Base-by-base conservation (phyloP, 2,888 invertebrate genomes). In the Dilophus febrilis region DNA sequence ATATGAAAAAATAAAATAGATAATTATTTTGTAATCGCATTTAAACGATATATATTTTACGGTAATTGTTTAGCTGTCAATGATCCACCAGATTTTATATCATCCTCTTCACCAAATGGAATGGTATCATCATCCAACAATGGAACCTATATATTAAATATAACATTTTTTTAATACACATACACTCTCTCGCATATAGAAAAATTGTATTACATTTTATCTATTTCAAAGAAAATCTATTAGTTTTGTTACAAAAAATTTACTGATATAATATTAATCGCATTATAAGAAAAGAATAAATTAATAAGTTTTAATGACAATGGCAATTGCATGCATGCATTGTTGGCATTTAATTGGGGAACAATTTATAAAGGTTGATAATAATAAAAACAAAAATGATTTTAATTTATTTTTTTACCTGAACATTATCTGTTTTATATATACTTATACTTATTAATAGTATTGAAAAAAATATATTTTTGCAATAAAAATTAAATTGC, bases 41-140 rank as follows among this genome's bases (percentile, higher is more conserved):
- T 4, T 4, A 22, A 22, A 22, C 8, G n/a, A 37, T 33, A 31
- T 33, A 27, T 28, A 39, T 43, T 57, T 54, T 58, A 65, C 66
- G 59, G 56, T 47, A 65, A 58, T 33, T 33, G 13, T 30, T 29
- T 37, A n/a, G n/a, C n/a, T n/a, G n/a, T n/a, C n/a, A n/a, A n/a
- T 36, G 14, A 31, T 7, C 38, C 30, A 36, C 41, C 52, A 46
- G 57, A 53, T 10, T 53, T 55, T 50, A 56, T 53, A 42, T 73
- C 72, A 51, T 84, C 83, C 59, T 87, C 87, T 47, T 87, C 86
- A 1, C 86, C 87, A 52, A 87, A 87, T 34, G 80, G 84, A 48
- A 86, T 70, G 22, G 85, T 83, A 62, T 87, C 87, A 55, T 87
- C 85, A 51, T 83, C 83, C 54, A 86, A 71, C 51, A 86, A 66